A percentile compares a stretch with the other conserved stretches of the same genome.
These are phyloP conservation scores for Phylloscopus collybita DNA, from an alignment of 2,797 vertebrate species.

Conservation along the genomic window DNA sequence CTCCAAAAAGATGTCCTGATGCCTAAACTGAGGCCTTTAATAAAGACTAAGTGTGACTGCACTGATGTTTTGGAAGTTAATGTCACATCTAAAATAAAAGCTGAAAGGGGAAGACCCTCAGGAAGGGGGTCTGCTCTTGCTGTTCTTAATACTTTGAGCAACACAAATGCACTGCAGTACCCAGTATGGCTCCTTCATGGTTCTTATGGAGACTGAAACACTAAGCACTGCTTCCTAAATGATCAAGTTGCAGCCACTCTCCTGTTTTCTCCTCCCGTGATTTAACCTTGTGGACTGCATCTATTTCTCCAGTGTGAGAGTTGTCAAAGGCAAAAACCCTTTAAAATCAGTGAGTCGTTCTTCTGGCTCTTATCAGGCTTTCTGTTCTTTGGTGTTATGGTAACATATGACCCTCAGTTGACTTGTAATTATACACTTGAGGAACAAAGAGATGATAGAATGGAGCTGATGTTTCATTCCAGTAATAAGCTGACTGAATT, in stretches of 20 bases:
- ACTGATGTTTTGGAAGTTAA: not conserved
- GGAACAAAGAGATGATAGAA: constrained; percentile 3
- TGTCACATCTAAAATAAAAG: not conserved
- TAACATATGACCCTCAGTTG: constrained; percentile 9
- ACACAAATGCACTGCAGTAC: accelerated
- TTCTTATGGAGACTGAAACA: not conserved
- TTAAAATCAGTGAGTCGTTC: not conserved
- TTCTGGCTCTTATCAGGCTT: constrained; percentile 13
- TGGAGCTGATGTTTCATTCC: constrained; percentile 36
- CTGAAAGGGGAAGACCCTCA: not conserved
- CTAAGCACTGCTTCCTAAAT: not conserved
- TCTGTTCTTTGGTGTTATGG: constrained; percentile 39
- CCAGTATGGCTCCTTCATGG: accelerated
- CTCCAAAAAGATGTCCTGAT: not conserved
- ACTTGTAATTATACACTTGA: constrained; percentile 53
- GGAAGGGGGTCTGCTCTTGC: not conserved
- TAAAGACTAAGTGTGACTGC: not conserved
- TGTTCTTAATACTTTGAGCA: not conserved
- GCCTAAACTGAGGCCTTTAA: not conserved
- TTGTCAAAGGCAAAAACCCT: not conserved
- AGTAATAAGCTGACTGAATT: constrained; percentile 29
- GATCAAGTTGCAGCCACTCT: not conserved
- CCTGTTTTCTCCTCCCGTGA: not conserved
- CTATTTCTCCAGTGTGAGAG: not conserved
- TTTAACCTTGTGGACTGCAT: not conserved